Base-by-base conservation (phyloP, 2,888 invertebrate genomes). In the Drosophila infuscata region DNA sequence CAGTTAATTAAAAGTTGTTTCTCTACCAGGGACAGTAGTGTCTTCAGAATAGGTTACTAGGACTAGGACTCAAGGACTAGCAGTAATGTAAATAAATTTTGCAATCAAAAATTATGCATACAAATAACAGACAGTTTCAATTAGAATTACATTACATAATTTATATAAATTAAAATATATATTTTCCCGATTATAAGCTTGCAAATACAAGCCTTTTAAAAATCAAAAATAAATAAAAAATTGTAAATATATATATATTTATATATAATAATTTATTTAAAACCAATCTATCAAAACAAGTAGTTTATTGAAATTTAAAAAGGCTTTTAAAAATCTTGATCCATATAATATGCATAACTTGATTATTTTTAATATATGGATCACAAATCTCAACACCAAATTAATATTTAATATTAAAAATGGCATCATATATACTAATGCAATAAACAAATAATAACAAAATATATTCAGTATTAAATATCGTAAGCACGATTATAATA, bases 31-130 rank as follows among this genome's bases (percentile, higher is more conserved):
- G 53, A 41, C 25, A 25, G 17, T 9, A 57, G 43, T 38, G 60
- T 60, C 9, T 36, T 70, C 0, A 29, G 4, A 25, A 56, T 35
- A 62, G 17, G 70, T 4, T n/a, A n/a, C n/a, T n/a, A n/a, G n/a
- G n/a, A n/a, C n/a, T n/a, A n/a, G n/a, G n/a, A n/a, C n/a, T n/a
- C 3, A 66, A 25, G 7, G 32, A 15, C 3, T 11, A 41, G 25
- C 33, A 12, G 32, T 36, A n/a, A 7, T 49, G 29, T 5, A 4
- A 30, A 17, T 7, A 2, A 30, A 3, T 1, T 29, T 30, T n/a
- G 11, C 12, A 35, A 6, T 35, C 3, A 35, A 6, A 12, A 35
- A 12, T 35, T 15, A 12, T 35, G 12, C 4, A 35, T 5, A 12
- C 12, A 35, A 35, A 35, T 25, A 35, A 35, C 35, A 35, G 5